Conservation (phyloP, 2,113 vertebrate genomes). For the Brevimyrus niger region DNA sequence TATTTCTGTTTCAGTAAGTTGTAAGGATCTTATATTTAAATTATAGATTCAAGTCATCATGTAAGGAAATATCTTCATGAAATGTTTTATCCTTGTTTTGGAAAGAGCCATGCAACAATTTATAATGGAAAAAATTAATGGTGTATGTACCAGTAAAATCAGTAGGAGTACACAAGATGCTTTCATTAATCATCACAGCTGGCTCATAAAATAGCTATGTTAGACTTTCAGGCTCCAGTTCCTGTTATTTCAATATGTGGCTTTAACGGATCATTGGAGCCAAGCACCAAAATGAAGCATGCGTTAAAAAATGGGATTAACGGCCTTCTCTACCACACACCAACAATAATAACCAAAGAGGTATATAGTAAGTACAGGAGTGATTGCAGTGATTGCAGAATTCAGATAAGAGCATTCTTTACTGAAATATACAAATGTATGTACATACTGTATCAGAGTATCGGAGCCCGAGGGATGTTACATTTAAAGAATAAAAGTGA, state of each 20-base stretch:
- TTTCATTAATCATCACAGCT: conserved; percentile 56
- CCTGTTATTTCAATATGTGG: conserved; percentile 46
- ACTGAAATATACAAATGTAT: not conserved
- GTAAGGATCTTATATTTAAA: conserved; percentile 6
- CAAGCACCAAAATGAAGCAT: conserved; percentile 58
- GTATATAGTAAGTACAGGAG: not conserved
- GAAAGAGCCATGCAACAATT: conserved; percentile 47
- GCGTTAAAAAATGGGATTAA: conserved; percentile 43
- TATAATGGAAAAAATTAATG: conserved; percentile 59
- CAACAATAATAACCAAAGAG: conserved; percentile 42
- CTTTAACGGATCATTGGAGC: conserved; percentile 40
- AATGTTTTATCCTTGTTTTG: conserved; percentile 50
- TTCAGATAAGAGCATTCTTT: not conserved
- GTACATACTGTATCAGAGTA: not conserved
- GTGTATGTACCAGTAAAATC: conserved; percentile 56
- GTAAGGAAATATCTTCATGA: conserved; percentile 50
- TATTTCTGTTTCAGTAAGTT: not conserved
- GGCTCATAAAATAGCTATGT: conserved; percentile 47
- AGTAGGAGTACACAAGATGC: conserved; percentile 36
- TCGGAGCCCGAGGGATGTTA: not conserved
- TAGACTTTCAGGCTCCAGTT: conserved; percentile 43
- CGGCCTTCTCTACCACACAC: conserved; percentile 36
- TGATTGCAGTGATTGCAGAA: too few relatives aligned
- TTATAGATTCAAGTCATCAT: conserved; percentile 43
- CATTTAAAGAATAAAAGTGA: conserved; percentile 8